Evolutionary conservation across 2,888 invertebrate species (phyloP), one percentile per base, ranked within the genome.

Genomic region (Drosophila birchii): DNA sequence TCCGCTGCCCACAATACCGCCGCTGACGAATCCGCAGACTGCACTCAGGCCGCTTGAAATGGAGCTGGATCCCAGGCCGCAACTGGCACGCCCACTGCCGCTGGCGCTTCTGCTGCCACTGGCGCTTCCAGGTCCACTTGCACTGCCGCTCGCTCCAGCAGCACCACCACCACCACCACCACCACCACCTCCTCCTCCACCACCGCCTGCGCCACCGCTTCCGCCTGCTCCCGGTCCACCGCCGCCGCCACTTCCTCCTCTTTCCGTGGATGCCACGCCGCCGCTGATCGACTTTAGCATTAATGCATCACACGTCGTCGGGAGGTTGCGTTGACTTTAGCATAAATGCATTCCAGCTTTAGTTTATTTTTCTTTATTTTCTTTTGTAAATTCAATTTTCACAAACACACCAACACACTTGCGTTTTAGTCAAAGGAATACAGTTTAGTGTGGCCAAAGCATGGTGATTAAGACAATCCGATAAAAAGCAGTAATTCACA

Each of bases 271-370:
- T 69, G 68, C 86, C 71, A 67, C 77, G 69, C 83, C 88, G 54
- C 82, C 88, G 55, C 74, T 84, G 66, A 92, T 89, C 67, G 91
- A 91, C 78, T 90, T 92, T 86, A 92, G 91, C 92, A 92, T 92
- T 88, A 92, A 92, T 86, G 90, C 92, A 92, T 92, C 90, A 90
- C 91, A 90, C 75, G 82, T 83, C 43, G 89, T 90, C 72, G 89
- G 88, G 81, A 88, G 85, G 77, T 78, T 83, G 70, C 84, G 88
- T 80, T 87, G 82, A 80, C 88, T 86, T 88, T 53, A 53, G 51
- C 51, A 53, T 23, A 36, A 53, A 53, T 53, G 51, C 36, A 53
- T 53, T 16, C 36, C 51, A 20, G 51, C 20, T 36, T 16, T 3
- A 2, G 20, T n/a, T 56, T 41, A 8, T 32, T 32, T 41, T 34